Base-by-base conservation (phyloP, 64 coral and sea anemone species). In the Astreopora myriophthalma region DNA sequence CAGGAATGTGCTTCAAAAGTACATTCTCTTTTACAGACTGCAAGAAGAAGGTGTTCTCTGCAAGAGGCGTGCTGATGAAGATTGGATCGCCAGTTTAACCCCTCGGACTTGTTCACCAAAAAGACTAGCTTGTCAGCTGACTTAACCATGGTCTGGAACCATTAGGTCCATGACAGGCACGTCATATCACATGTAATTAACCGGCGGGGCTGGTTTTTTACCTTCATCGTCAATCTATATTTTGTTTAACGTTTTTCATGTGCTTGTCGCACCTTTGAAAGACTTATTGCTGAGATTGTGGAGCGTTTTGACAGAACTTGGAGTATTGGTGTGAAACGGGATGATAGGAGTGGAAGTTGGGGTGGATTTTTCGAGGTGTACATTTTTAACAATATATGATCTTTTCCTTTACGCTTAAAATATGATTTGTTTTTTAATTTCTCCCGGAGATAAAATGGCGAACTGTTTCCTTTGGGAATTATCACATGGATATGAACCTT, bases 121-220 rank as follows among this genome's bases (percentile, higher is more conserved):
- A n/a, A n/a, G n/a, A n/a, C n/a, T 0, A 28, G 13, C 20, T 34
- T 73, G 33, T 73, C 33, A 73, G 33, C 70, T 73, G 70, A 37
- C 22, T 20, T 14, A 16, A 37, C 34, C 57, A 38, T 83, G 79
- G 79, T 83, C 79, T 83, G 79, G 79, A 37, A 83, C 79, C 57
- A 65, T 64, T 33, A 31, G 31, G 38, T 34, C 79, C 10, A 20
- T 83, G 79, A 6, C 23, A 60, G 20, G 61, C 29, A 32, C 28
- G 28, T 9, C 2, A 22, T 58, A 27, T 80, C 79, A 83, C 79
- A 25, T 83, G 20, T 83, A 39, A 39, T 83, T 25, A 65, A 83
- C 57, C 58, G 52, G 79, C 79, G 37, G 79, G 79, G 33, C 79
- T 63, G 79, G 55, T 83, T 58, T 14, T 35, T 38, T 19, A 60